phyloP scores from a whole-genome alignment of 2,113 vertebrate species.

The Microcebus ravelobensis region DNA sequence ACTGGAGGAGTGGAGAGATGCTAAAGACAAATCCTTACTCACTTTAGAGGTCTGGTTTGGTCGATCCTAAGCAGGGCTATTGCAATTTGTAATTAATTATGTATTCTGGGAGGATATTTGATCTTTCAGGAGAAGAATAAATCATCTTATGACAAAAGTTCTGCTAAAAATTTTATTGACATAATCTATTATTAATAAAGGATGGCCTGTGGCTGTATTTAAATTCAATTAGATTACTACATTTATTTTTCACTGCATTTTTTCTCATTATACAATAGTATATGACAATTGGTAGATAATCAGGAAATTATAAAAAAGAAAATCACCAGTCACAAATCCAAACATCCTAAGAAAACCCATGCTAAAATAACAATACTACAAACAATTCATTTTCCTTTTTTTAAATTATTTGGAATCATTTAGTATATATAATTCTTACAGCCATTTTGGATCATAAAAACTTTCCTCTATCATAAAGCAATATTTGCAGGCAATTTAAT shows the following conservation, averaged over 20 bases:
- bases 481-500: background rate
- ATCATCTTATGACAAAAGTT: background rate
- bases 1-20: background rate
- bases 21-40: background rate
- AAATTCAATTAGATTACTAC: background rate
- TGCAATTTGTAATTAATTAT: background rate
- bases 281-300: background rate
- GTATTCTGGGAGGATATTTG: background rate
- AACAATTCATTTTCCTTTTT: background rate
- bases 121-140: background rate
- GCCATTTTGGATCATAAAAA: background rate
- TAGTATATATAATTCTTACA: background rate
- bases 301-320: background rate
- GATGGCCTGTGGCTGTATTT: background rate
- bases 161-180: background rate
- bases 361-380: background rate
- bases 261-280: background rate
- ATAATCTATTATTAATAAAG: slow-evolving; percentile 20
- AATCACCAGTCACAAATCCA: background rate
- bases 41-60: background rate
- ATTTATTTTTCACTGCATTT: background rate
- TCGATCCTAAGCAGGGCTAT: background rate
- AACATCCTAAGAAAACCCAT: background rate
- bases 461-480: background rate
- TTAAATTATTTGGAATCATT: background rate